phyloP scores from a whole-genome alignment of 2,797 vertebrate species.

The Mico argentatus region DNA sequence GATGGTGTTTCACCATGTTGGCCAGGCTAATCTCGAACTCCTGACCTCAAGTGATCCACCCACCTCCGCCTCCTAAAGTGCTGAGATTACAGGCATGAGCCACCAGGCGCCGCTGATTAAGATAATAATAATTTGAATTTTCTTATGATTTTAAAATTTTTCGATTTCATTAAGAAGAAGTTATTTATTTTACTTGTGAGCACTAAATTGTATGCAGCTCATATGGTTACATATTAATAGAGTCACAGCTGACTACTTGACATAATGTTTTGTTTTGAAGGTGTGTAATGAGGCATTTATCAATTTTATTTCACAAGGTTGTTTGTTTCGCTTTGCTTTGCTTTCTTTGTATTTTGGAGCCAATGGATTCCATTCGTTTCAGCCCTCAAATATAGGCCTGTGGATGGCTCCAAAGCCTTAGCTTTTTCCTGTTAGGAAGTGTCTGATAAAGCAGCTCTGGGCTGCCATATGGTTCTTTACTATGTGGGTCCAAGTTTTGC shows the following conservation, averaged over 20 bases:
- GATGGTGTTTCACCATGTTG: not conserved
- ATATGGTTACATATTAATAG: not conserved
- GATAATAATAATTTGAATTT: not conserved
- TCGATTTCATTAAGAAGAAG: not conserved
- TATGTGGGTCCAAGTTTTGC: not conserved
- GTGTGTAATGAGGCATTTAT: not conserved
- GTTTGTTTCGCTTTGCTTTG: not conserved
- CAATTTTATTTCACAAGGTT: constrained; percentile 17
- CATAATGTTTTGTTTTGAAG: not conserved
- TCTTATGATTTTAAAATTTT: not conserved
- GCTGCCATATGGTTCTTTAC: not conserved
- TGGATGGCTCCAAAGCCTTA: not conserved
- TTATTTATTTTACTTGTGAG: not conserved
- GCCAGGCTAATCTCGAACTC: not conserved
- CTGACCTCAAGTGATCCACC: not conserved
- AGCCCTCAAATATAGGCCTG: not conserved
- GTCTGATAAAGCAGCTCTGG: not conserved
- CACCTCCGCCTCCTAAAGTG: not conserved
- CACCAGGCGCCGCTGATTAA: rapidly evolving
- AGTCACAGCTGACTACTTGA: not conserved
- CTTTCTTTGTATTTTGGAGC: not conserved
- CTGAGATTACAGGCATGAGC: not conserved
- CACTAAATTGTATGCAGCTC: not conserved
- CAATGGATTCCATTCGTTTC: not conserved
- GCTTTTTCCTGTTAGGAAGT: not conserved